These are phyloP conservation scores for Ictidomys tridecemlineatus DNA, from an alignment of 2,113 vertebrate species.

Conservation along the genomic window DNA sequence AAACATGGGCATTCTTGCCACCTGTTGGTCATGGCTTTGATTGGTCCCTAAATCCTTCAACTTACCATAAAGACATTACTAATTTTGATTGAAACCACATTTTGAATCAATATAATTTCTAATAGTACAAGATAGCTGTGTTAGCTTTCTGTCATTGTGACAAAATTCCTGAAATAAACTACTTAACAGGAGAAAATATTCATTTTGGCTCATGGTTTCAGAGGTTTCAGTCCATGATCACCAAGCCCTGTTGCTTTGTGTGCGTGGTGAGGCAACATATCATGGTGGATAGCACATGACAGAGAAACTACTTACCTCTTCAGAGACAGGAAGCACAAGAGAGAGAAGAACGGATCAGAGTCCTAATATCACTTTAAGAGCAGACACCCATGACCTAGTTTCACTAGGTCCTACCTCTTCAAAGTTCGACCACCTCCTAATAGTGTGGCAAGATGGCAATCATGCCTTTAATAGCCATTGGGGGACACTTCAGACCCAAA, in stretches of 20 bases:
- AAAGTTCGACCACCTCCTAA: not conserved
- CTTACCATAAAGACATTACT: not conserved
- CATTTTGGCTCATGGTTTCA: not conserved
- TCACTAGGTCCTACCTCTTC: too few relatives aligned
- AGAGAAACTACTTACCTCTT: not conserved
- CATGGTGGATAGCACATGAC: too few relatives aligned
- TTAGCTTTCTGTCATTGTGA: not conserved
- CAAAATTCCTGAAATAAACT: not conserved
- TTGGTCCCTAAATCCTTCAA: not conserved
- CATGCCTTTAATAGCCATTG: not conserved
- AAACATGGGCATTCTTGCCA: not conserved
- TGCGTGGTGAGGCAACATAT: not conserved
- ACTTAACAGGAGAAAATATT: not conserved
- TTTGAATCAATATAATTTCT: not conserved
- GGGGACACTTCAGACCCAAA: not conserved
- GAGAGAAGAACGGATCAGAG: too few relatives aligned
- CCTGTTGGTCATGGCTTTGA: not conserved
- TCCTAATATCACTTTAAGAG: too few relatives aligned
- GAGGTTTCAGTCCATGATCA: not conserved
- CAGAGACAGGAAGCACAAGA: not conserved
- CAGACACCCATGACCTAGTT: not conserved
- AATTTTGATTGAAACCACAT: not conserved
- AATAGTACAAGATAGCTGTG: not conserved
- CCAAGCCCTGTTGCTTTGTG: not conserved
- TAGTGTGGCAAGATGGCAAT: not conserved